Conservation (phyloP, 2,888 invertebrate species). For the Temnothorax unifasciatus region DNA sequence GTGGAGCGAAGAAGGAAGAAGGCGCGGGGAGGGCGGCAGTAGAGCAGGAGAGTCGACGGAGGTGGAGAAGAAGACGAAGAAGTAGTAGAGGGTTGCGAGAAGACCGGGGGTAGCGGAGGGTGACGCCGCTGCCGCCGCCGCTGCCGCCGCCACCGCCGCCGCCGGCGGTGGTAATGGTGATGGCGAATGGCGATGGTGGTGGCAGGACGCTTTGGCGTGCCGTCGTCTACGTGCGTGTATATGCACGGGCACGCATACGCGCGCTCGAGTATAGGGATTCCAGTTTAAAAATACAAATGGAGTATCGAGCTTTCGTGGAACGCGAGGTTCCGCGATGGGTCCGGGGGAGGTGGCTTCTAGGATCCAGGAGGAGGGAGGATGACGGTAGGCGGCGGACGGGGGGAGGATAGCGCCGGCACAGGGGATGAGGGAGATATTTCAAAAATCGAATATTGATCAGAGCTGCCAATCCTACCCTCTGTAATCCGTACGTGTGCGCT, state of each 20-base stretch:
- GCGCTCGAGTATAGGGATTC: conserved; percentile 83
- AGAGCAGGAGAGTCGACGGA: conserved; percentile 23
- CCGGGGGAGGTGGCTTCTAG: conserved; percentile 67
- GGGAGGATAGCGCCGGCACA: conserved; percentile 71
- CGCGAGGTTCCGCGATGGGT: conserved; percentile 73
- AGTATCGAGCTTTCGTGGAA: conserved; percentile 85
- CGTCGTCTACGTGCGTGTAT: conserved; percentile 59
- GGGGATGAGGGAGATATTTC: conserved; percentile 84
- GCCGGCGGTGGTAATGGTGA: conserved; percentile 82
- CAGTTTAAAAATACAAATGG: conserved; percentile 86
- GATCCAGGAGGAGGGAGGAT: conserved; percentile 66
- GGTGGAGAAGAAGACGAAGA: conserved; percentile 60
- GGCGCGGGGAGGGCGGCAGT: conserved; percentile 48
- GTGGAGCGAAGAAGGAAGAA: conserved; percentile 20
- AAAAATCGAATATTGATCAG: conserved; percentile 86
- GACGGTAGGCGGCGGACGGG: conserved; percentile 74
- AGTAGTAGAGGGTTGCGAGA: conserved; percentile 70
- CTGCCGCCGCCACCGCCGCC: conserved; percentile 60
- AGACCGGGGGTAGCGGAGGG: conserved; percentile 67
- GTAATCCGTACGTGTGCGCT: conserved; percentile 82
- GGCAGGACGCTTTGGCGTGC: conserved; percentile 77
- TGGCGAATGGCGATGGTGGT: conserved; percentile 83
- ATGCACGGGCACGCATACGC: conserved; percentile 42
- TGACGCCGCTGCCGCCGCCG: conserved; percentile 63
- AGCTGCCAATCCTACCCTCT: conserved; percentile 85